phyloP scores from a whole-genome alignment of 2,888 invertebrate genomes.

The Celastrina argiolus region DNA sequence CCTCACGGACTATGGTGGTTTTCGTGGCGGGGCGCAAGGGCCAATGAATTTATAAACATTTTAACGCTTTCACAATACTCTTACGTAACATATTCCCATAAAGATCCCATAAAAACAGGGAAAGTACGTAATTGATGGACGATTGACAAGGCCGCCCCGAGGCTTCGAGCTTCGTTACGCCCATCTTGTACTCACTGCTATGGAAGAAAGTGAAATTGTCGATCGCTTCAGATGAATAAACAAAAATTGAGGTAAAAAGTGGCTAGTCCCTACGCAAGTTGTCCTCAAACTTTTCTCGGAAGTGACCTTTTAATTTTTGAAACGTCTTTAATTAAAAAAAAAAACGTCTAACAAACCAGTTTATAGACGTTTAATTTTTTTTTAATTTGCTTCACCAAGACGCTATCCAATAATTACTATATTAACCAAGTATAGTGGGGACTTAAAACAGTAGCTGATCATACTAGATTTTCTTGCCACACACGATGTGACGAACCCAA shows the following conservation, averaged over 20 bases:
- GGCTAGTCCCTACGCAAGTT: neutral
- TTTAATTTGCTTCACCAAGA: no score
- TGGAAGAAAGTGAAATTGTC: conserved; percentile 64
- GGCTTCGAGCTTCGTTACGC: conserved; percentile 60
- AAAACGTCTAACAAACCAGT: no score
- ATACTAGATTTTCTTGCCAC: neutral
- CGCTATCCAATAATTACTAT: no score
- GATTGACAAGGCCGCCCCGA: conserved; percentile 53
- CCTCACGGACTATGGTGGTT: conserved; percentile 4
- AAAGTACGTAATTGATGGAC: conserved; percentile 64
- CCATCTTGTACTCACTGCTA: conserved; percentile 53
- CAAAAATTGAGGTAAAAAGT: conserved; percentile 6
- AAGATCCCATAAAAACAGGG: conserved; percentile 73
- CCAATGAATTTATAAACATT: conserved; percentile 16
- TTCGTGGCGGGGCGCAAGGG: conserved; percentile 9
- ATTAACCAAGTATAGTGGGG: no score
- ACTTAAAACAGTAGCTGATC: no score
- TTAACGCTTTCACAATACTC: conserved; percentile 39
- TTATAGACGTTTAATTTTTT: no score
- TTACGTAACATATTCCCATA: conserved; percentile 56
- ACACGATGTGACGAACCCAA: neutral
- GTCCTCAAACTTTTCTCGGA: neutral
- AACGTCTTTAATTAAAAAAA: no score
- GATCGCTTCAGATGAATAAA: conserved; percentile 25
- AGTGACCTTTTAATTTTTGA: no score